phyloP scores from a whole-genome alignment of 2,888 invertebrate genomes.

The Hypomecis atomaria region DNA sequence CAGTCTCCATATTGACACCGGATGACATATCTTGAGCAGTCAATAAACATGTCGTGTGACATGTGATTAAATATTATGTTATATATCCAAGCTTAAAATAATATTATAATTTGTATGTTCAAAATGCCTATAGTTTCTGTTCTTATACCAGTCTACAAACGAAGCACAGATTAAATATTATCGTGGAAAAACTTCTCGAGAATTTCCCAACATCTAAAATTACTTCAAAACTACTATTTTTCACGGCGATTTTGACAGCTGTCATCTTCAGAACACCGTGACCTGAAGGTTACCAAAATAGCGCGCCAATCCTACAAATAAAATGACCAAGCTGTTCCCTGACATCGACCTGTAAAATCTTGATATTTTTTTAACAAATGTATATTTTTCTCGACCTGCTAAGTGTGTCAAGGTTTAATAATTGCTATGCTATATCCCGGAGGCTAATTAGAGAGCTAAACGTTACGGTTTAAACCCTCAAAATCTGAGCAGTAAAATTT shows the following conservation, averaged over 20 bases:
- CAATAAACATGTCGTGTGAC: too few relatives aligned
- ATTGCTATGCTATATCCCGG: constrained; percentile 42
- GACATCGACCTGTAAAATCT: constrained; percentile 63
- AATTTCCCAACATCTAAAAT: constrained; percentile 16
- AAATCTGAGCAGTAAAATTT: constrained; percentile 36
- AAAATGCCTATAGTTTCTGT: too few relatives aligned
- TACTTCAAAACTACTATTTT: constrained; percentile 23
- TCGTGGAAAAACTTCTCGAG: constrained; percentile 2
- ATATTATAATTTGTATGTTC: too few relatives aligned
- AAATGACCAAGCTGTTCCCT: constrained; percentile 55
- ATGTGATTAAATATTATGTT: too few relatives aligned
- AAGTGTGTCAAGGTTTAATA: constrained; percentile 68
- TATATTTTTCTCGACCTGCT: constrained; percentile 54
- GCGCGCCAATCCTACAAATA: constrained; percentile 42
- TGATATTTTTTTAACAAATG: constrained; percentile 59
- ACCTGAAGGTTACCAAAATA: constrained; percentile 57
- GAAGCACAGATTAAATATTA: constrained; percentile 1
- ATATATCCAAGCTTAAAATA: too few relatives aligned
- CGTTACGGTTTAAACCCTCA: constrained; percentile 36
- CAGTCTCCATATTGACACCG: too few relatives aligned
- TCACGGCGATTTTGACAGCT: constrained; percentile 37
- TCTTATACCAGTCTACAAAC: too few relatives aligned
- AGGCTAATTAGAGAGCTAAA: constrained; percentile 44
- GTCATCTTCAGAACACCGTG: constrained; percentile 47
- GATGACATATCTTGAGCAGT: too few relatives aligned